phyloP scores from a whole-genome alignment of 92 coral and sea anemone genomes.

The Phenganax subtilis region DNA sequence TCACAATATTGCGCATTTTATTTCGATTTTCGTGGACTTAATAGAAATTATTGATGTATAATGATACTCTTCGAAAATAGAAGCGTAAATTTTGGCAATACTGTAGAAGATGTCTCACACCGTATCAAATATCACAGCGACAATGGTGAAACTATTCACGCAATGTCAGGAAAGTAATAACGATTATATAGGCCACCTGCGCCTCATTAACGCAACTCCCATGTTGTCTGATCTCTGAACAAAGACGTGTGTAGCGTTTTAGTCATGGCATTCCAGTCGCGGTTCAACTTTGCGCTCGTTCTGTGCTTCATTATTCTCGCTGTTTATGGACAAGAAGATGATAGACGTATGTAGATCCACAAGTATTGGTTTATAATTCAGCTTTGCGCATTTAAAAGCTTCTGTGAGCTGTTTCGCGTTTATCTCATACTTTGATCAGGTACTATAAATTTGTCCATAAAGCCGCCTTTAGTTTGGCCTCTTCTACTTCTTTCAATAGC shows the following conservation, averaged over 20 bases:
- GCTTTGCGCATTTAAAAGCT: neutral
- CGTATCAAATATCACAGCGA: slow-evolving; percentile 3
- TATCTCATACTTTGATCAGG: too few relatives aligned
- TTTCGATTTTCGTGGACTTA: too few relatives aligned
- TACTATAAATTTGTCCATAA: too few relatives aligned
- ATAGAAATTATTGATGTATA: too few relatives aligned
- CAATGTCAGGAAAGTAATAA: neutral
- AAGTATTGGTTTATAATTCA: neutral
- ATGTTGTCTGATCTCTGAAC: neutral
- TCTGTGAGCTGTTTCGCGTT: too few relatives aligned
- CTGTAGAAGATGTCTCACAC: neutral
- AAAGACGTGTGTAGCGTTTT: neutral
- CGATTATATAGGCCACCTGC: neutral
- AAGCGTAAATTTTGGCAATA: neutral
- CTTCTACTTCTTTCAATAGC: too few relatives aligned
- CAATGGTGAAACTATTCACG: neutral
- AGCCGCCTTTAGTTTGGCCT: too few relatives aligned
- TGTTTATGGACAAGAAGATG: slow-evolving; percentile 9
- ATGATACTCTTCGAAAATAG: neutral
- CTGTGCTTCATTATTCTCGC: neutral
- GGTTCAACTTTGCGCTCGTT: neutral
- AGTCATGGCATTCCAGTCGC: slow-evolving; percentile 3
- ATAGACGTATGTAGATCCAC: slow-evolving; percentile 6
- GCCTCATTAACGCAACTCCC: neutral
- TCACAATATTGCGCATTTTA: too few relatives aligned